Percentiles rank a stretch among this genome's conserved stretches.
These are phyloP conservation scores for Drosophila peninsularis DNA, from an alignment of 2,888 invertebrate species.

Conservation along the genomic window DNA sequence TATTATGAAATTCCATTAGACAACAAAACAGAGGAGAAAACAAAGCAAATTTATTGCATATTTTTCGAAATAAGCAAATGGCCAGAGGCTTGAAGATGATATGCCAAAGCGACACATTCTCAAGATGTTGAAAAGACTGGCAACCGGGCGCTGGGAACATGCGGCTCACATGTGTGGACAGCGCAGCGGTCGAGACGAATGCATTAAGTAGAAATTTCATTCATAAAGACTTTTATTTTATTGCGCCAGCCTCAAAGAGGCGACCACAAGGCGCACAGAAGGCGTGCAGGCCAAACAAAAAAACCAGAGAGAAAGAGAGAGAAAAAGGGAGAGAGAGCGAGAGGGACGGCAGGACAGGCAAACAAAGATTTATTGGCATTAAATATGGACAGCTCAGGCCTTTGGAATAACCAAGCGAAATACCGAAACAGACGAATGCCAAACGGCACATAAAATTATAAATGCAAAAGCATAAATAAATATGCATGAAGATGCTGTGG, in stretches of 20 bases:
- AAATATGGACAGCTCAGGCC: constrained; percentile 47
- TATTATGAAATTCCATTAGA: constrained; percentile 52
- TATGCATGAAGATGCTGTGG: constrained; percentile 1
- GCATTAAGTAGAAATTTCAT: constrained; percentile 70
- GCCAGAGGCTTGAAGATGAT: constrained; percentile 1
- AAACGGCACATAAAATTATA: constrained; percentile 34
- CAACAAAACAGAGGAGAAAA: constrained; percentile 23
- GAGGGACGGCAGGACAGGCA: not conserved
- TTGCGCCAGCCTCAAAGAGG: constrained; percentile 43
- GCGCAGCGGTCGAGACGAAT: constrained; percentile 52
- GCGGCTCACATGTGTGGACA: constrained; percentile 64
- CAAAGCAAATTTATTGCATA: constrained; percentile 32
- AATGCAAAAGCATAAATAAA: constrained; percentile 26
- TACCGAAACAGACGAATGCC: constrained; percentile 22
- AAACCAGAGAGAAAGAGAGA: not conserved
- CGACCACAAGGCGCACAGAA: constrained; percentile 57
- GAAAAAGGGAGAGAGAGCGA: not conserved
- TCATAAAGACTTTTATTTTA: constrained; percentile 68
- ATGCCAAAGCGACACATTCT: constrained; percentile 23
- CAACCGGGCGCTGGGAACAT: constrained; percentile 44
- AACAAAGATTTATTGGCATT: constrained; percentile 57
- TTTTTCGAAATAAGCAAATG: constrained; percentile 15
- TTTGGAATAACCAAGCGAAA: constrained; percentile 37
- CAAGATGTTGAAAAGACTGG: constrained; percentile 26
- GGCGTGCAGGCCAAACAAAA: constrained; percentile 26